These are phyloP conservation scores for Muntiacus reevesi DNA, from an alignment of 2,113 vertebrate species.

Conservation along the genomic window DNA sequence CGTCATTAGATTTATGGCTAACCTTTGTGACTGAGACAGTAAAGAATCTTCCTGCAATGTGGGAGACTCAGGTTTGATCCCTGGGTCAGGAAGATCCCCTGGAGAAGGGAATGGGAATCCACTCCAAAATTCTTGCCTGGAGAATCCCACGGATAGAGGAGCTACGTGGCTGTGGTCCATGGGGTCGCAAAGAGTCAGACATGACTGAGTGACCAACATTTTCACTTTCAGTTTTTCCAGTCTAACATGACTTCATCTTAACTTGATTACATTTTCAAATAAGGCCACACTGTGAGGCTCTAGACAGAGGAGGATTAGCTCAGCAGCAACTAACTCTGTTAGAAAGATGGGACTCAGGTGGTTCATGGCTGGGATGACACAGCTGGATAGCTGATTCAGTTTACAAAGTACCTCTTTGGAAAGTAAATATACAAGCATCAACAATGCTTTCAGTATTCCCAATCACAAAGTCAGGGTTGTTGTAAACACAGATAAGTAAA, in stretches of 20 bases:
- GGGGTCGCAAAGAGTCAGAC: neutral
- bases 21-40: neutral
- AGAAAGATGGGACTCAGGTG: rapidly evolving
- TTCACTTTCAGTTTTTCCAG: neutral
- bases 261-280: neutral
- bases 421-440: neutral
- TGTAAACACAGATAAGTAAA: neutral
- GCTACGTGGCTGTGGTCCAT: rapidly evolving
- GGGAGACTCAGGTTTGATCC: neutral
- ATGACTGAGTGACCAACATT: neutral
- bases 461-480: neutral
- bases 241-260: neutral
- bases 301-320: rapidly evolving
- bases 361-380: rapidly evolving
- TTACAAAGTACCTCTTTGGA: neutral
- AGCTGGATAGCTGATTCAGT: rapidly evolving
- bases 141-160: neutral
- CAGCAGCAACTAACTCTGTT: rapidly evolving
- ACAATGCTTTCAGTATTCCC: neutral
- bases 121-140: neutral
- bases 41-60: neutral
- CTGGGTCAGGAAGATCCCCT: neutral
- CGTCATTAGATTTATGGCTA: neutral
- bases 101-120: neutral
- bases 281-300: neutral